Evolutionary conservation across 2,797 vertebrate species (phyloP), one percentile per base, ranked within the genome.

Genomic region (Sebastes melanostomus): DNA sequence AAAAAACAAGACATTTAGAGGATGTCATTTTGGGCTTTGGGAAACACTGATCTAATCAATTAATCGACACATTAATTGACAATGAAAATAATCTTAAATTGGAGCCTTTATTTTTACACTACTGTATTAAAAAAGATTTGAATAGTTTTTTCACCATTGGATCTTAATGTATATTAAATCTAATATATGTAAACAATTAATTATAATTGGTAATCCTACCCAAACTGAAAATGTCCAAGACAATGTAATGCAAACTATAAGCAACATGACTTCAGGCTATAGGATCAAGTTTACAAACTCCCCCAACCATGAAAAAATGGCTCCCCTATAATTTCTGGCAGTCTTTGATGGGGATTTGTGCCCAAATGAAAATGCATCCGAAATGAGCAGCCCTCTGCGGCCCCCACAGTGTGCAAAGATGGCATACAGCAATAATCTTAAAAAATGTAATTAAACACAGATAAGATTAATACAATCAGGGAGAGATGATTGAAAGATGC

Each of bases 391-490:
- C 93, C 94, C 90, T 95, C 90, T 85, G 91, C 12, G 93, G 89
- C 93, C 93, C 95, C 95, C 93, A 96, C 95, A 91, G 95, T 88
- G 96, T 83, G 91, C 92, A 95, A 96, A 96, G 94, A 94, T 95
- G 95, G 95, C 94, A 94, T 95, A 89, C 94, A 88, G 94, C 94
- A 95, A 95, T 95, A 94, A 94, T 95, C 92, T 94, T 94, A 94
- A 95, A 96, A 95, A 96, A 96, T 96, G 94, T 96, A 96, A 96
- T 96, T 96, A 96, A 96, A 96, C 93, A 93, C 92, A 96, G 94
- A 96, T 96, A 95, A 95, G 93, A 95, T 94, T 94, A 95, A 96
- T 93, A 94, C 94, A 95, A 95, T 96, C 94, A 94, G 91, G 92
- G 89, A 92, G 92, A 89, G 90, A 95, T 95, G 95, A 95, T 95